These are phyloP conservation scores for Microctonus brassicae DNA, from an alignment of 2,888 invertebrate species.

Conservation along the genomic window DNA sequence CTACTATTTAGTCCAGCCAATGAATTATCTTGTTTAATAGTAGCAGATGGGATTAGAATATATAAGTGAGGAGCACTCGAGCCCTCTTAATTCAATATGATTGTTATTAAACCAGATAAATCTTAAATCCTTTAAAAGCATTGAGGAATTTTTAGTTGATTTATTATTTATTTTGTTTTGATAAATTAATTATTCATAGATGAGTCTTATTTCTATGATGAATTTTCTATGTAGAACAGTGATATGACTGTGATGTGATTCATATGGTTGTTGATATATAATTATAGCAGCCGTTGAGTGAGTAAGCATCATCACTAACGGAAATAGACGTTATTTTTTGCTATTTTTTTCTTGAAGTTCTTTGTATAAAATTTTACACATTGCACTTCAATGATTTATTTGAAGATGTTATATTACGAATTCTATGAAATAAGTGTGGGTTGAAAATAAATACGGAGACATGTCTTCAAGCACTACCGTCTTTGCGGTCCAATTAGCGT, in stretches of 20 bases:
- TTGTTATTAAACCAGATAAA: background rate
- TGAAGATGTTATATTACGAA: background rate
- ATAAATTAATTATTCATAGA: background rate
- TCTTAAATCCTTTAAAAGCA: background rate
- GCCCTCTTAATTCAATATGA: constrained; percentile 2
- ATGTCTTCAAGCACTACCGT: background rate
- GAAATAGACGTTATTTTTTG: constrained; percentile 34
- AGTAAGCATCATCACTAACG: constrained; percentile 24
- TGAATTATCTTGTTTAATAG: constrained; percentile 14
- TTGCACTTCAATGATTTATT: background rate
- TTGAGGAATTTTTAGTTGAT: background rate
- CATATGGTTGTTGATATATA: constrained; percentile 9
- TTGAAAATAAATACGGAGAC: constrained; percentile 1
- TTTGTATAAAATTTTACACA: background rate
- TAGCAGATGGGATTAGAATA: constrained; percentile 9
- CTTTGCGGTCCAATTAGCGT: constrained; percentile 40
- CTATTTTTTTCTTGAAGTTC: background rate
- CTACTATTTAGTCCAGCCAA: constrained; percentile 8
- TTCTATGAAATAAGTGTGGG: background rate
- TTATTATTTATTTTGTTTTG: background rate
- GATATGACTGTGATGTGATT: constrained; percentile 4
- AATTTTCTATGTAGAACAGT: background rate
- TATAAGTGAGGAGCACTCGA: constrained; percentile 5
- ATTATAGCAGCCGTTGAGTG: background rate
- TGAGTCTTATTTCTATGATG: background rate